A percentile compares a stretch with the other conserved stretches of the same genome.
phyloP scores from a whole-genome alignment of 2,797 vertebrate genomes.

The Myripristis murdjan region DNA sequence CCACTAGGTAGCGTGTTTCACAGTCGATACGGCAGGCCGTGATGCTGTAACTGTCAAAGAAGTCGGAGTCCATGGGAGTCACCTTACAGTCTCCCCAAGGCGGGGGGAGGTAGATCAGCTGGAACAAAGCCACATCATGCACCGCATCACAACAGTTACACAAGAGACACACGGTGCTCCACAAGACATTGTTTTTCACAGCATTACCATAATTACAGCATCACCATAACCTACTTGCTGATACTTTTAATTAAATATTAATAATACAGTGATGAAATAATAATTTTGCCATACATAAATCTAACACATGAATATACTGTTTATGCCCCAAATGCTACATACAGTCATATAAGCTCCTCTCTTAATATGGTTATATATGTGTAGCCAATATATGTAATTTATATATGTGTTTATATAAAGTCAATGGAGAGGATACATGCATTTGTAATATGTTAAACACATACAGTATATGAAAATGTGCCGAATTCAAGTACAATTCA shows the following conservation, averaged over 20 bases:
- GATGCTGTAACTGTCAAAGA: conserved; percentile 97
- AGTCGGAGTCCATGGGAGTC: conserved; percentile 92
- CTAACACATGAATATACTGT: too few species aligned
- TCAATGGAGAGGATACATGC: too few species aligned
- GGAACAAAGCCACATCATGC: conserved; percentile 48
- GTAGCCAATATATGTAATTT: neutral
- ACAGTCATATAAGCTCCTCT: too few species aligned
- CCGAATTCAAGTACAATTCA: too few species aligned
- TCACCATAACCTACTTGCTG: neutral
- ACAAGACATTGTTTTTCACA: neutral
- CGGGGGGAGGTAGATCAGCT: conserved; percentile 96
- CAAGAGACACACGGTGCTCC: neutral
- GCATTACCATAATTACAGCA: neutral
- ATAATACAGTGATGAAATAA: neutral
- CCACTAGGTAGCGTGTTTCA: conserved; percentile 98
- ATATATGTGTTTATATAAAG: neutral
- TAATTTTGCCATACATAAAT: too few species aligned
- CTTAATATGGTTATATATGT: too few species aligned
- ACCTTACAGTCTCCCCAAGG: conserved; percentile 98
- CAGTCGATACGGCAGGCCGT: conserved; percentile 98
- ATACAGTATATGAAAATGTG: too few species aligned
- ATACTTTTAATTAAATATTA: conserved; percentile 1
- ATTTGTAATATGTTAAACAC: too few species aligned
- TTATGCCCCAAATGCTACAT: too few species aligned
- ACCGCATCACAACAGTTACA: conserved; percentile 19